A percentile compares a stretch with the other conserved stretches of the same genome.
Evolutionary conservation across 2,113 vertebrate species (phyloP).

Genomic region (Arenaria interpres): DNA sequence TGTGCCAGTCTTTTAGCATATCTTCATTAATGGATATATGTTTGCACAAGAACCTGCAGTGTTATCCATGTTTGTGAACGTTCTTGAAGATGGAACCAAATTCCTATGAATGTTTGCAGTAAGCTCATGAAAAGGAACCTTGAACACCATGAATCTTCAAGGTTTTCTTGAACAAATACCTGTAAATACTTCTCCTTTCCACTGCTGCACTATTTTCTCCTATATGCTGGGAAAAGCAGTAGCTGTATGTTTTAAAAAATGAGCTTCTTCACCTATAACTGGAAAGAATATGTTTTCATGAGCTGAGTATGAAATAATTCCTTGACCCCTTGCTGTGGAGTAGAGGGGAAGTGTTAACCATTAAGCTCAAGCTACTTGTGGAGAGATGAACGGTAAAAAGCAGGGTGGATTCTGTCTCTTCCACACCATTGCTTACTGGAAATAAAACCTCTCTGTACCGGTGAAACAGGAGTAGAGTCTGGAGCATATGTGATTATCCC

Average conservation of each 20-base stretch:
- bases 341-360: not conserved
- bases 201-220: not conserved
- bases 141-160: not conserved
- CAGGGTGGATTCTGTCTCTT: not conserved
- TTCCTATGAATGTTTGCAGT: constrained; percentile 14
- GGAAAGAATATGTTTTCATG: not conserved
- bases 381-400: not conserved
- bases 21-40: constrained; percentile 46
- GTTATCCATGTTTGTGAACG: constrained; percentile 13
- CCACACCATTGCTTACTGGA: not conserved
- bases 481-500: not conserved
- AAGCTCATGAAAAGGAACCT: constrained; percentile 7
- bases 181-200: not conserved
- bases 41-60: constrained; percentile 35
- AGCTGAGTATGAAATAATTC: not conserved
- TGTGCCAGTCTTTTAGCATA: constrained; percentile 30
- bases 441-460: not conserved
- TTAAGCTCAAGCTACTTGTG: not conserved
- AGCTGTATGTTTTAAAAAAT: not conserved
- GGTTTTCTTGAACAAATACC: not conserved
- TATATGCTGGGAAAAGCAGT: not conserved
- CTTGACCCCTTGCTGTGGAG: not conserved
- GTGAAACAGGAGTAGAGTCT: not conserved
- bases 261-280: not conserved
- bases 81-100: constrained; percentile 15